Evolutionary conservation across 2,888 invertebrate species (phyloP).

Genomic region (Nezara viridula): DNA sequence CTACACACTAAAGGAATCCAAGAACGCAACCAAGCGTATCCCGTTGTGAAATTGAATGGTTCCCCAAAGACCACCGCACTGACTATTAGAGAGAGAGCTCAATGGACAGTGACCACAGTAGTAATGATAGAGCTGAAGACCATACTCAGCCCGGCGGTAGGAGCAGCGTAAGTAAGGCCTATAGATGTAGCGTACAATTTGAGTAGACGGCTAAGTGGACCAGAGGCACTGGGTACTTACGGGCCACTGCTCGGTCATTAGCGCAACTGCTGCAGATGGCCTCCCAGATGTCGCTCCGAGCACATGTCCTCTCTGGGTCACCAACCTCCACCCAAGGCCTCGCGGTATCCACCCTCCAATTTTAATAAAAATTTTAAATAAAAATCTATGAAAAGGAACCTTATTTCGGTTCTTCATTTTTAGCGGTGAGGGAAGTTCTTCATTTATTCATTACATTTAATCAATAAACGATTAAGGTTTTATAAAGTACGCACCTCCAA

Average conservation of each 20-base stretch:
- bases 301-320: constrained; percentile 33
- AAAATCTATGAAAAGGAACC: no score
- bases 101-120: neutral
- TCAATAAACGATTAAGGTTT: no score
- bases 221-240: neutral
- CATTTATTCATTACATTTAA: no score
- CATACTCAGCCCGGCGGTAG: neutral
- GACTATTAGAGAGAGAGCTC: neutral
- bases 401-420: no score
- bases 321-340: constrained; percentile 15
- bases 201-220: neutral
- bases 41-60: neutral
- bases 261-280: constrained; percentile 19
- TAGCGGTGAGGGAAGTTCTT: no score
- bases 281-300: constrained; percentile 17
- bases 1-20: neutral
- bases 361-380: no score
- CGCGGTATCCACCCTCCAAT: no score
- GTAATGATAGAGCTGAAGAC: neutral
- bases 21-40: neutral
- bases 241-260: neutral
- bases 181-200: neutral
- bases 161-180: neutral
- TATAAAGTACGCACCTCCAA: no score
- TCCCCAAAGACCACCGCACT: neutral